Evolutionary conservation across 2,113 vertebrate genomes (phyloP), one percentile per base, ranked within the genome.

Genomic region (Benitochromis conjunctus): DNA sequence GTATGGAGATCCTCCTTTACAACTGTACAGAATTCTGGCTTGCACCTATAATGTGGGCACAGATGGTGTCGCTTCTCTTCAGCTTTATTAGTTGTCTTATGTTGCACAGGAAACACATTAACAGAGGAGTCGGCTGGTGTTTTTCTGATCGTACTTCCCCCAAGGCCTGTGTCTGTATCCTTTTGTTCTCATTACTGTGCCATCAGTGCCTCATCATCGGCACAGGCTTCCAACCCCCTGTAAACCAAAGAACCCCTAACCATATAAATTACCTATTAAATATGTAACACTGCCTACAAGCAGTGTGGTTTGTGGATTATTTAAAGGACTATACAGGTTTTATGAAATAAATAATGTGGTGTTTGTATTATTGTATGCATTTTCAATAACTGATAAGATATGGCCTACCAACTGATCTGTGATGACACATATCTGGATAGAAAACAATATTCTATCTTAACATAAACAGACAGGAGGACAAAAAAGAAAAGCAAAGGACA

Each of bases 101-200:
- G 71, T 53, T 31, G 71, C 58, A 56, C 57, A 56, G 79, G 64
- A 80, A 82, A 74, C 66, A 78, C 84, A 88, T 90, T 88, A 86
- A 82, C 81, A 79, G 81, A 48, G 57, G 71, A 86, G 88, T 82
- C 29, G 53, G 48, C n/a, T 57, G 81, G n/a, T n/a, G 41, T 82
- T 89, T 91, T 88, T 51, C 80, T 85, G 78, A 53, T 80, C 46
- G 5, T 29, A 19, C 51, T 81, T 81, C 58, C 89, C 85, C 53
- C 34, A 36, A 77, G 38, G 83, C 79, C 41, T 53, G 9, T 9
- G 79, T 84, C 53, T 84, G 62, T 48, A 85, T 91, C 38, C 57
- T 71, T 86, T 88, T 80, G 71, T 82, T 79, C 81, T 82, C 79
- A 91, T 86, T 82, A 86, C 46, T 77, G 54, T 58, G 29, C 55